A percentile compares a stretch with the other conserved stretches of the same genome.
phyloP scores from a whole-genome alignment of 2,888 invertebrate species.

The Strigamia transsilvanica region DNA sequence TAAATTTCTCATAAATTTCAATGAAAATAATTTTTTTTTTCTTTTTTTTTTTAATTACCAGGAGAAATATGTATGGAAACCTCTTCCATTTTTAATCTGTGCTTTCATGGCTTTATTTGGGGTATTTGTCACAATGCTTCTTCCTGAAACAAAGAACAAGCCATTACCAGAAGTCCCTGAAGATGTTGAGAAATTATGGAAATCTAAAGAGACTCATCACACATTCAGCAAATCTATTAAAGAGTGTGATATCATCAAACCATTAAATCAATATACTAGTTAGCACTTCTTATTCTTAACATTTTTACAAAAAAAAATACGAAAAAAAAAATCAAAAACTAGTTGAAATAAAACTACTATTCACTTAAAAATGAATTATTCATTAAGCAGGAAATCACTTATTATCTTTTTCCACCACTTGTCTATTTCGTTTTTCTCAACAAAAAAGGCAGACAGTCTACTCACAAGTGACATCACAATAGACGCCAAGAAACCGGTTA shows the following conservation, averaged over 20 bases:
- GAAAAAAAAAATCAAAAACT: neutral
- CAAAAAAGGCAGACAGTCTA: conserved; percentile 1
- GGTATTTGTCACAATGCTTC: conserved; percentile 50
- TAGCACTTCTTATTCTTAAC: neutral
- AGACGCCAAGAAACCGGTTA: conserved; percentile 44
- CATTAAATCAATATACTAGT: neutral
- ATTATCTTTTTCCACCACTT: conserved; percentile 39
- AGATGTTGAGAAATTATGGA: conserved; percentile 53
- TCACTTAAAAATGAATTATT: neutral
- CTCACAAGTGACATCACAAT: conserved; percentile 24
- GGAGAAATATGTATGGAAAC: conserved; percentile 53
- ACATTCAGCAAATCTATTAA: neutral
- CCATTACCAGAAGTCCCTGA: conserved; percentile 56
- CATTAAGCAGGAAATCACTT: conserved; percentile 41
- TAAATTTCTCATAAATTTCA: too few relatives aligned
- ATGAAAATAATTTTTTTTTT: too few relatives aligned
- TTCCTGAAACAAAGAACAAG: conserved; percentile 56
- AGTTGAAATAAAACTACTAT: neutral
- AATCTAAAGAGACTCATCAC: neutral
- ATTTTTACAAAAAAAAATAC: neutral
- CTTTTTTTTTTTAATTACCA: conserved; percentile 17
- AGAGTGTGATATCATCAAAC: neutral
- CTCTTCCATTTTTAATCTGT: conserved; percentile 44
- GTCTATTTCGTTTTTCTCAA: neutral
- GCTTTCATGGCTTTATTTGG: conserved; percentile 18